phyloP scores from a whole-genome alignment of 2,797 vertebrate species.

The Lagorchestes hirsutus region DNA sequence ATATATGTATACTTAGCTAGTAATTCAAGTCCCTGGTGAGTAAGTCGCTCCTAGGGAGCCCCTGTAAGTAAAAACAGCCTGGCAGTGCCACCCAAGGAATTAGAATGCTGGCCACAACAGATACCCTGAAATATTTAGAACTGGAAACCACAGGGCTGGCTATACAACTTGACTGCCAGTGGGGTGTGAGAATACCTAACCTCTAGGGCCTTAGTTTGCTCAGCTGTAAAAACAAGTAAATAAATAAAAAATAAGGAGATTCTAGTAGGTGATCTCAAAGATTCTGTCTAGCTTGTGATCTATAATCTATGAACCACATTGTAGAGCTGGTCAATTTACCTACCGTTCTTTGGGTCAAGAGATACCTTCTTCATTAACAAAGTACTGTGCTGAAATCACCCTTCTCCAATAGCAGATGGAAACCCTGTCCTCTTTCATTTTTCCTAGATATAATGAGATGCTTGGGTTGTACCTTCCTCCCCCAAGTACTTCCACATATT shows the following conservation, averaged over 20 bases:
- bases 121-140: slow-evolving; percentile 64
- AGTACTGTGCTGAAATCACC: background rate
- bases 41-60: background rate
- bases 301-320: background rate
- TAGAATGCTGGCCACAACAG: slow-evolving; percentile 20
- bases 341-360: background rate
- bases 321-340: background rate
- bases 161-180: background rate
- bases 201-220: background rate
- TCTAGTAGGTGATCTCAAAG: background rate
- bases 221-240: background rate
- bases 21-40: background rate
- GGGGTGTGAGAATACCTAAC: background rate
- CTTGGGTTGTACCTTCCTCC: background rate
- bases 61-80: slow-evolving; percentile 54
- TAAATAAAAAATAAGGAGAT: background rate
- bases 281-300: background rate
- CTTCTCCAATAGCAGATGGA: background rate
- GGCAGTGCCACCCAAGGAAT: slow-evolving; percentile 52
- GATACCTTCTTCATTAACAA: background rate
- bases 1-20: background rate
- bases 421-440: background rate
- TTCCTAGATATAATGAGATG: background rate
- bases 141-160: slow-evolving; percentile 20
- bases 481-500: background rate